Evolutionary conservation across 2,888 invertebrate genomes (phyloP), one percentile per base, ranked within the genome.

Genomic region (Allophyes oxyacanthae): DNA sequence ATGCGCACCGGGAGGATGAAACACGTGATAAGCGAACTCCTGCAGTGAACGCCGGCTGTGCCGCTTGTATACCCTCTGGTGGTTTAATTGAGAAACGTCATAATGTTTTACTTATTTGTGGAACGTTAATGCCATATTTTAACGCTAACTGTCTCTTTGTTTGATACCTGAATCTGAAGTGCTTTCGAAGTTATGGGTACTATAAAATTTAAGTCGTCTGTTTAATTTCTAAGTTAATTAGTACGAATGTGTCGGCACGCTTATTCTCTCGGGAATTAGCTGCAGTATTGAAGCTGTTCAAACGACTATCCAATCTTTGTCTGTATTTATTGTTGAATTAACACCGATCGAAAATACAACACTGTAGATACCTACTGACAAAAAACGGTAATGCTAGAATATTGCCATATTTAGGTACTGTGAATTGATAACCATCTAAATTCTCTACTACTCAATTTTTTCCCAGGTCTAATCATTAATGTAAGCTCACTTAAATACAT

Each of bases 41-140:
- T 78, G 83, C 75, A 58, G 88, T 77, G 85, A 72, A 56, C 72
- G 58, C 59, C 37, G 57, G 45, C 50, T 58, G 70, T 63, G 57
- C 52, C 49, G 58, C 64, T 64, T 70, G 59, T 71, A 60, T 42
- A 33, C 53, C 57, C 64, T 32, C 54, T 84, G 86, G 84, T 86
- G 84, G 78, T 79, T 82, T 89, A 86, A 89, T 89, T 87, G 82
- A 79, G 56, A 77, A 73, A 77, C 81, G 81, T 84, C 84, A 83
- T 79, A 84, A 84, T 83, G 82, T 86, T 84, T 82, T 79, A 72
- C 71, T 71, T 69, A 64, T 70, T 69, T 76, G 78, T 59, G 14
- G 30, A 60, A 53, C 28, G 43, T 56, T 45, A 67, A 58, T 42
- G 50, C 60, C 46, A 41, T 41, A 48, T 66, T 59, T 59, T 51